These are phyloP conservation scores for Neuroterus valhalla DNA, from an alignment of 1,140 invertebrate genomes.

Conservation along the genomic window DNA sequence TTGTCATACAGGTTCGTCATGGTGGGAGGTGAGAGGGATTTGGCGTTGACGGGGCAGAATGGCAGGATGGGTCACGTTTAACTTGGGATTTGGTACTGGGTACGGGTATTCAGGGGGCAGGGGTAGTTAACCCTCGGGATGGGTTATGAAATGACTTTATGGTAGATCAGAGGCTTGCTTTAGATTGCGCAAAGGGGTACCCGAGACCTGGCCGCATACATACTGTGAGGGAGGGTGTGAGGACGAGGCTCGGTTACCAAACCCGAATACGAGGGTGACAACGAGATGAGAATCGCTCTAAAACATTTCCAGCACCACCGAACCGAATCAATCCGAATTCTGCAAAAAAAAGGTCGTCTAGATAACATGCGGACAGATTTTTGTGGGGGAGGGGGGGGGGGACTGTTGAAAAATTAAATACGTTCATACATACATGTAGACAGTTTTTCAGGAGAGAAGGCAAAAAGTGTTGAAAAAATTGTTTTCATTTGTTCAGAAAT, in stretches of 20 bases:
- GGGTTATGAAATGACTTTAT: constrained; percentile 75
- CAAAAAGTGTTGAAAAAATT: too few species aligned
- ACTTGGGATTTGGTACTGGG: constrained; percentile 67
- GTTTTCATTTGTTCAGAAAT: too few species aligned
- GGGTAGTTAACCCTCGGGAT: constrained; percentile 70
- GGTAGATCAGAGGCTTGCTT: constrained; percentile 73
- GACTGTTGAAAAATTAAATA: too few species aligned
- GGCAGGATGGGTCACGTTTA: constrained; percentile 58
- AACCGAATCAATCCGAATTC: constrained; percentile 29
- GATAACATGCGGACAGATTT: too few species aligned
- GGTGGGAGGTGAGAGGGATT: constrained; percentile 20
- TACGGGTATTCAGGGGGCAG: constrained; percentile 10
- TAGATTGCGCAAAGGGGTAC: constrained; percentile 71
- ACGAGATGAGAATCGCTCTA: constrained; percentile 50
- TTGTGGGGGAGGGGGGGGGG: too few species aligned
- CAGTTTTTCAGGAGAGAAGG: too few species aligned
- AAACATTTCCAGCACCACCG: constrained; percentile 37
- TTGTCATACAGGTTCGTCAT: neutral
- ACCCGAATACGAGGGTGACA: constrained; percentile 57
- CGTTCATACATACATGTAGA: too few species aligned
- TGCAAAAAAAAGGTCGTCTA: too few species aligned
- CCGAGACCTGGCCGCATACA: constrained; percentile 45
- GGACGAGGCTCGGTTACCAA: constrained; percentile 48
- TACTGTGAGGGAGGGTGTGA: constrained; percentile 39
- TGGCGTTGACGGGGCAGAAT: constrained; percentile 33